Conservation (phyloP, 2,888 invertebrate genomes). For the Gymnosoma rotundatum region DNA sequence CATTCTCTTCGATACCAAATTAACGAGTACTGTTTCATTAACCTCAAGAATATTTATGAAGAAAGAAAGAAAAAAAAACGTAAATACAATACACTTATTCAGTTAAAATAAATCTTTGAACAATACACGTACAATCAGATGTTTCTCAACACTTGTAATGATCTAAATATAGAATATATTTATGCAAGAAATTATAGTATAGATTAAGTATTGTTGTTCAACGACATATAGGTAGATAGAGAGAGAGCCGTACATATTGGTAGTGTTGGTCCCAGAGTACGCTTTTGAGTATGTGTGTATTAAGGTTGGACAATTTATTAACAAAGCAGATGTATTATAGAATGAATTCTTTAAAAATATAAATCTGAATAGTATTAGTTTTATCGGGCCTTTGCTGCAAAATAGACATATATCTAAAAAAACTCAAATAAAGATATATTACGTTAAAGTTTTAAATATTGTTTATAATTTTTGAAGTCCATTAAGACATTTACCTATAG, state of each 20-base stretch:
- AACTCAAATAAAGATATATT: no score
- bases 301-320: conserved; percentile 2
- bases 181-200: conserved; percentile 3
- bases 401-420: no score
- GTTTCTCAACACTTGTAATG: conserved; percentile 64
- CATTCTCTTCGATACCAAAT: conserved; percentile 30
- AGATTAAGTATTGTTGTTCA: not conserved
- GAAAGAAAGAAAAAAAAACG: conserved; percentile 15
- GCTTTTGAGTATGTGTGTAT: not conserved
- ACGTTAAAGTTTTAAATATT: no score
- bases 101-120: conserved; percentile 36
- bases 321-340: not conserved
- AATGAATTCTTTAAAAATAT: not conserved
- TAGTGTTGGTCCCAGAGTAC: not conserved
- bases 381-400: no score
- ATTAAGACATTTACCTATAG: no score
- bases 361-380: no score
- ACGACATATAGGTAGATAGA: no score
- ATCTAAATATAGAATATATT: conserved; percentile 61
- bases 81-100: conserved; percentile 18
- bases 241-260: not conserved
- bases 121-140: conserved; percentile 47
- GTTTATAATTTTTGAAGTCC: no score
- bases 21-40: conserved; percentile 45
- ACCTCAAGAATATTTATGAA: conserved; percentile 30